Conservation (phyloP, 2,797 vertebrate genomes). For the Chiroxiphia lanceolata region DNA sequence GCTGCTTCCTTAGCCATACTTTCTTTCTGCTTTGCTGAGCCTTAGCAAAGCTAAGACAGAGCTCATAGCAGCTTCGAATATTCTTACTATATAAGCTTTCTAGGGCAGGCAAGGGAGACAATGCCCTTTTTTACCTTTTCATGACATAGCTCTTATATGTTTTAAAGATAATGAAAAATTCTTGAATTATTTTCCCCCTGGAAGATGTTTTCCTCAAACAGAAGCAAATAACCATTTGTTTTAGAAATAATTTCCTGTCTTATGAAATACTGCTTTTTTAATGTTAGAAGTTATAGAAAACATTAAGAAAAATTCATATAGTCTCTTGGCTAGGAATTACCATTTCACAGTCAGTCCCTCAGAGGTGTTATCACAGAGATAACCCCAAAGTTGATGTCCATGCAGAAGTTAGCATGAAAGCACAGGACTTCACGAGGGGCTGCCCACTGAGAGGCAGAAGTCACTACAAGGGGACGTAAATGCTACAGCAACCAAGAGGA, state of each 20-base stretch:
- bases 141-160: background rate
- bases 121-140: background rate
- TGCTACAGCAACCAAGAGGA: background rate
- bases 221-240: background rate
- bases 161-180: constrained; percentile 36
- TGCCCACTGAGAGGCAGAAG: background rate
- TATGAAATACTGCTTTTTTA: background rate
- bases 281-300: background rate
- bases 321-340: background rate
- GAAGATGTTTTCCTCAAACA: background rate
- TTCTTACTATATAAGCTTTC: background rate
- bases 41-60: background rate
- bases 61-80: background rate
- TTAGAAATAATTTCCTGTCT: background rate
- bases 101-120: background rate
- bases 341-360: background rate
- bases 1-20: background rate
- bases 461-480: background rate
- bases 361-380: background rate
- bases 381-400: background rate
- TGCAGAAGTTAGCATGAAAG: background rate
- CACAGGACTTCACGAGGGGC: background rate
- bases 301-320: background rate
- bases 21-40: background rate
- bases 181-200: constrained; percentile 2